phyloP scores from a whole-genome alignment of 2,113 vertebrate species.

The Rhabdomys dilectus region DNA sequence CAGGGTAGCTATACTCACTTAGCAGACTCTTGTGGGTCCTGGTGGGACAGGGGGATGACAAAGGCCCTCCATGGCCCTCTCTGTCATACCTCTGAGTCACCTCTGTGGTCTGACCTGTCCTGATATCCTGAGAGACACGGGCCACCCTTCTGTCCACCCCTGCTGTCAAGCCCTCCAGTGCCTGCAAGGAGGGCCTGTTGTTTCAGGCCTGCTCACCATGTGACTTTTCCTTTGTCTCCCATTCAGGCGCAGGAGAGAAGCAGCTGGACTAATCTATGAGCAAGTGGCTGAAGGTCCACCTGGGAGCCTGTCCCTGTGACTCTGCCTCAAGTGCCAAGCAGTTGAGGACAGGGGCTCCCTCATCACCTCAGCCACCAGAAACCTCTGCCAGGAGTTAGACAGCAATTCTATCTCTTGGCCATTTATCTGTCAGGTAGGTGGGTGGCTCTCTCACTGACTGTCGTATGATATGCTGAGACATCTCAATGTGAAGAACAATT shows the following conservation, averaged over 20 bases:
- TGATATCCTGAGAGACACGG: not conserved
- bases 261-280: not conserved
- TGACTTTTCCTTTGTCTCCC: not conserved
- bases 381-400: constrained; percentile 71
- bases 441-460: constrained; percentile 77
- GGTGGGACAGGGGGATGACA: not conserved
- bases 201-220: not conserved
- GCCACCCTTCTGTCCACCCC: too few species aligned
- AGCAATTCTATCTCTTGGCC: constrained; percentile 78
- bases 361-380: not conserved
- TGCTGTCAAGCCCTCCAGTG: not conserved
- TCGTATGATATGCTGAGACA: constrained; percentile 68
- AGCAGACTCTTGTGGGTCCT: not conserved
- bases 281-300: not conserved
- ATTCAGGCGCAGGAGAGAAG: not conserved
- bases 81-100: not conserved
- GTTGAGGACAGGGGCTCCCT: not conserved
- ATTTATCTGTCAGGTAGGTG: constrained; percentile 83
- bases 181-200: not conserved
- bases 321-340: too few species aligned
- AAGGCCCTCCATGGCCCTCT: not conserved
- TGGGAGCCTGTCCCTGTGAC: not conserved
- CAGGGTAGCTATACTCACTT: not conserved
- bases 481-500: constrained; percentile 86
- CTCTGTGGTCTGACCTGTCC: not conserved